A percentile compares a stretch with the other conserved stretches of the same genome.
Conservation (phyloP, 2,888 invertebrate genomes). For the Harpalus rubripes region DNA sequence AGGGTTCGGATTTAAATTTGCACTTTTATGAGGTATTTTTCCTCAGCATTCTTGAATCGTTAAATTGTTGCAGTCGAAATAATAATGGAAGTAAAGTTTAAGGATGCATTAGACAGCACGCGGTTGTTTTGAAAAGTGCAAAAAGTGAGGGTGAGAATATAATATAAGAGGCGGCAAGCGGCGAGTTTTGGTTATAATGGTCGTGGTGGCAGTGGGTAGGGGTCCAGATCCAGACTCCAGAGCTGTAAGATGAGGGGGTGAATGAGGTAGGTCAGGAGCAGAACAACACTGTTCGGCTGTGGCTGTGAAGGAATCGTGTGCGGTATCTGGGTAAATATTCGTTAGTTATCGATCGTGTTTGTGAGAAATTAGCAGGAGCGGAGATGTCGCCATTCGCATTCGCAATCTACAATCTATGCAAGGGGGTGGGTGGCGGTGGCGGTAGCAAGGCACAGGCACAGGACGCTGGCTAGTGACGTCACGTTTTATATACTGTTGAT, state of each 20-base stretch:
- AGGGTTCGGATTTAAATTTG: conserved; percentile 13
- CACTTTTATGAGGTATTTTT: conserved; percentile 14
- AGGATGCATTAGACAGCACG: neutral
- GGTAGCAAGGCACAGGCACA: conserved; percentile 11
- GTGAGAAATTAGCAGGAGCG: conserved; percentile 51
- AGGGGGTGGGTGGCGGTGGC: neutral
- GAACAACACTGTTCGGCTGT: too few species aligned
- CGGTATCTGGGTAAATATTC: conserved; percentile 52
- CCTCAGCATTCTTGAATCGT: conserved; percentile 6
- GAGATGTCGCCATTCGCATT: conserved; percentile 26
- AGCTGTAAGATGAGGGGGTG: neutral
- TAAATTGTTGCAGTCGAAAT: conserved; percentile 23
- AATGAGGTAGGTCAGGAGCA: conserved; percentile 35
- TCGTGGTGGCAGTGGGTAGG: neutral
- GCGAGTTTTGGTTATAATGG: neutral
- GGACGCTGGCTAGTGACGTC: conserved; percentile 55
- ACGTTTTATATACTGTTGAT: conserved; percentile 59
- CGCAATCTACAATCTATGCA: conserved; percentile 13
- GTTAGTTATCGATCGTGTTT: conserved; percentile 51
- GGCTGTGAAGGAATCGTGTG: conserved; percentile 19
- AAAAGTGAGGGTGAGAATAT: conserved; percentile 20
- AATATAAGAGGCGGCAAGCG: neutral
- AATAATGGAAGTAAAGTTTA: conserved; percentile 12
- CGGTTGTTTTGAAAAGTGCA: conserved; percentile 24
- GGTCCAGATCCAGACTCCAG: neutral